These are phyloP conservation scores for Linnaemya tessellans DNA, from an alignment of 2,888 invertebrate genomes.

Conservation along the genomic window DNA sequence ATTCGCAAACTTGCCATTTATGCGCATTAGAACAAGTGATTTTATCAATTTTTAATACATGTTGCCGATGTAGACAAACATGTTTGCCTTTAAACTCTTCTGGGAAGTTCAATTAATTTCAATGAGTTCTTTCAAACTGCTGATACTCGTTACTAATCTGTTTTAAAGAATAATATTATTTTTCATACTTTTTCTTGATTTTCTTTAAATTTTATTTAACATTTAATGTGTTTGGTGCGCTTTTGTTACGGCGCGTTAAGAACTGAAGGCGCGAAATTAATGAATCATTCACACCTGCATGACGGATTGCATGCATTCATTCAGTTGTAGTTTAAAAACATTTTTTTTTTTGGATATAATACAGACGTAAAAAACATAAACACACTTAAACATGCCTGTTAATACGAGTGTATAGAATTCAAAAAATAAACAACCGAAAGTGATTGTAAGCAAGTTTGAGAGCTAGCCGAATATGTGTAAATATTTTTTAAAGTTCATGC, in stretches of 20 bases:
- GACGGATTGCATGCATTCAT: conserved; percentile 79
- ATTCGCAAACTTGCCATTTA: too few species aligned
- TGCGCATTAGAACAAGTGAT: too few species aligned
- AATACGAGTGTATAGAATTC: background rate
- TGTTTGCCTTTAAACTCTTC: background rate
- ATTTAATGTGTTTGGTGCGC: conserved; percentile 61
- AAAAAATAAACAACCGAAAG: conserved; percentile 62
- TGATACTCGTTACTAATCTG: conserved; percentile 61
- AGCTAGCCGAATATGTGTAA: conserved; percentile 24
- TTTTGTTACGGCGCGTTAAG: conserved; percentile 70
- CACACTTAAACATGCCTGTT: background rate
- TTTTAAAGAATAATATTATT: conserved; percentile 48
- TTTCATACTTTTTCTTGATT: conserved; percentile 11
- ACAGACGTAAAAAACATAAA: conserved; percentile 33
- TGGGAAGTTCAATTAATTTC: background rate
- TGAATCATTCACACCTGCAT: conserved; percentile 83
- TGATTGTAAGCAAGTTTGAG: conserved; percentile 69
- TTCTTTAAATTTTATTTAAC: conserved; percentile 44
- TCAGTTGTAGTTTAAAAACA: conserved; percentile 64
- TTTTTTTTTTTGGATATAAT: conserved; percentile 59
- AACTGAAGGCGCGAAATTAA: conserved; percentile 82
- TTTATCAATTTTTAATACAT: too few species aligned
- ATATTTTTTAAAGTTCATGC: too few species aligned
- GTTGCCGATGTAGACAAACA: too few species aligned
- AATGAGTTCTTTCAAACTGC: conserved; percentile 10